Conservation (phyloP, 1,140 invertebrate genomes). For the Heliconius eleuchia region DNA sequence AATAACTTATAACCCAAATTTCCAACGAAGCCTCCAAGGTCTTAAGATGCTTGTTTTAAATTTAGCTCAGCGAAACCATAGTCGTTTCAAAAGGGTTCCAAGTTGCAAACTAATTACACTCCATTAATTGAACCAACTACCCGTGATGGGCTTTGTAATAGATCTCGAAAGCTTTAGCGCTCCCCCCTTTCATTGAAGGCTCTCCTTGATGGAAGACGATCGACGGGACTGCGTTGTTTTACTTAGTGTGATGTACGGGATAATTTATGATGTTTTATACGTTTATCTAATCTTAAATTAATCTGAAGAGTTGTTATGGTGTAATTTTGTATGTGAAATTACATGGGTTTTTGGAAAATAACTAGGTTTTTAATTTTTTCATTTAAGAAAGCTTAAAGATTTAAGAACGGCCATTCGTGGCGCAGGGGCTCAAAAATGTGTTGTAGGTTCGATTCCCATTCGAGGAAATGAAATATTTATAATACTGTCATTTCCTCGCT, state of each 20-base stretch:
- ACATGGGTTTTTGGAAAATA: too few relatives aligned
- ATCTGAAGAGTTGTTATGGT: neutral
- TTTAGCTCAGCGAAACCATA: neutral
- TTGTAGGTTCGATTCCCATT: too few relatives aligned
- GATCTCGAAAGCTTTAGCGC: neutral
- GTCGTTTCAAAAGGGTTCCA: neutral
- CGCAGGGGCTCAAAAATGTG: too few relatives aligned
- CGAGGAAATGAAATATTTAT: too few relatives aligned
- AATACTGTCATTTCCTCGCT: too few relatives aligned
- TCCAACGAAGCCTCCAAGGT: neutral
- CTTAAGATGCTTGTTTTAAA: neutral
- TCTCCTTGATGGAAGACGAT: neutral
- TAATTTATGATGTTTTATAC: neutral
- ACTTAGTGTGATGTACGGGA: neutral
- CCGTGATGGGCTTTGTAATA: neutral
- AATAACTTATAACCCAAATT: neutral
- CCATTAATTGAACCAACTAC: conserved; percentile 4
- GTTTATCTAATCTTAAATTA: neutral
- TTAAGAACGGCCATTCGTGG: too few relatives aligned
- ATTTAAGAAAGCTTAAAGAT: too few relatives aligned
- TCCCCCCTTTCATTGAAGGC: neutral
- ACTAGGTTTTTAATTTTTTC: too few relatives aligned
- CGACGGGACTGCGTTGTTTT: neutral
- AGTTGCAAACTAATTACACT: neutral
- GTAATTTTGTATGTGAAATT: neutral